Evolutionary conservation across 2,113 vertebrate species (phyloP).

Genomic region (Morone chrysops): DNA sequence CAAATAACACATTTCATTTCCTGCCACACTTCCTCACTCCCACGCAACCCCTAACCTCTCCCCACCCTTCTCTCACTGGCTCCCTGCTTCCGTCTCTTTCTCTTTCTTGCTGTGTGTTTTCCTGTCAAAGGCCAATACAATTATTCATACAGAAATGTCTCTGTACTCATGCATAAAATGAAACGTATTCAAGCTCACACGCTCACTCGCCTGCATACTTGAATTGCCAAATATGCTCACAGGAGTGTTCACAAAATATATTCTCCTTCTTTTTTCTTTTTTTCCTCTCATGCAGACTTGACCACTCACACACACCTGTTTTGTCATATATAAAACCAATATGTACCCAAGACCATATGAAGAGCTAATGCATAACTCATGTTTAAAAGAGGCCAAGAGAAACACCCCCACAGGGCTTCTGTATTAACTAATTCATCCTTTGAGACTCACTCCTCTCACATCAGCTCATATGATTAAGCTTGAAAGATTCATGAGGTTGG

Average conservation of each 20-base stretch:
- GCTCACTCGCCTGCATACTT: slow-evolving; percentile 56
- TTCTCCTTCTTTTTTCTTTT: background rate
- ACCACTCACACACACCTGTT: slow-evolving; percentile 25
- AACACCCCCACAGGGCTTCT: slow-evolving; percentile 27
- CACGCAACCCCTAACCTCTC: slow-evolving; percentile 34
- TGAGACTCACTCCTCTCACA: slow-evolving; percentile 53
- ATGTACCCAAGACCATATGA: slow-evolving; percentile 36
- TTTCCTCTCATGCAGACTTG: background rate
- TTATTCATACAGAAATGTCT: slow-evolving; percentile 72
- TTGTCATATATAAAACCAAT: slow-evolving; percentile 47
- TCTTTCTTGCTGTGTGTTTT: slow-evolving; percentile 42
- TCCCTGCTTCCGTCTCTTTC: background rate
- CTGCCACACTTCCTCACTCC: slow-evolving; percentile 57
- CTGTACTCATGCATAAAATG: slow-evolving; percentile 74
- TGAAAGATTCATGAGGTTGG: slow-evolving; percentile 77
- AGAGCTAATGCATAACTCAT: slow-evolving; percentile 57
- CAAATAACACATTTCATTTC: slow-evolving; percentile 78
- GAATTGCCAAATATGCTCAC: slow-evolving; percentile 42
- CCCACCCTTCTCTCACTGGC: slow-evolving; percentile 23
- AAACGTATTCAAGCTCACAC: slow-evolving; percentile 64
- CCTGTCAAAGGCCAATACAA: slow-evolving; percentile 70
- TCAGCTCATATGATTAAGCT: slow-evolving; percentile 63
- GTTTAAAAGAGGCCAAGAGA: slow-evolving; percentile 42
- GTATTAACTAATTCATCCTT: slow-evolving; percentile 65
- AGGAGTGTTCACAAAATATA: slow-evolving; percentile 31